phyloP scores from a whole-genome alignment of 2,888 invertebrate species.

The Lordiphosa fenestrarum region DNA sequence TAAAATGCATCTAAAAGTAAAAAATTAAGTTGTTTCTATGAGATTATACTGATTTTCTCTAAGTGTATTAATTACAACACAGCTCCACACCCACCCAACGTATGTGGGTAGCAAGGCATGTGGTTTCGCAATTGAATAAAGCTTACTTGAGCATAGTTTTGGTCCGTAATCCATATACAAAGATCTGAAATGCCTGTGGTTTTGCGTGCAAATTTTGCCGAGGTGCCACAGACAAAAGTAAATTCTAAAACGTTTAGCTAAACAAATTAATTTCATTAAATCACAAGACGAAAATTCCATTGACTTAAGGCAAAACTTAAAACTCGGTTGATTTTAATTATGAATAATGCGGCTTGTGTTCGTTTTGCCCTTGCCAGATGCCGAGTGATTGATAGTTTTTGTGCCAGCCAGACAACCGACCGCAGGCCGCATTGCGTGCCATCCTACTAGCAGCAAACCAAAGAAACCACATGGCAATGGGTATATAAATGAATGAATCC shows the following conservation, averaged over 20 bases:
- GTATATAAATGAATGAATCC: conserved; percentile 4
- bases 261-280: conserved; percentile 58
- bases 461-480: conserved; percentile 14
- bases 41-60: too few species aligned
- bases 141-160: conserved; percentile 34
- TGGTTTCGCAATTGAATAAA: conserved; percentile 37
- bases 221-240: background rate
- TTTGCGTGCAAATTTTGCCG: background rate
- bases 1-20: too few species aligned
- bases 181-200: conserved; percentile 40
- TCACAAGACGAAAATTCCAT: conserved; percentile 15
- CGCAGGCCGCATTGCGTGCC: conserved; percentile 19
- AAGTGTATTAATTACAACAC: conserved; percentile 36
- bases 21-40: too few species aligned
- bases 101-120: conserved; percentile 6
- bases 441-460: background rate
- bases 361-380: conserved; percentile 27
- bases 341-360: conserved; percentile 46
- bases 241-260: conserved; percentile 15
- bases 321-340: conserved; percentile 65
- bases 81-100: conserved; percentile 3
- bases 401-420: conserved; percentile 16
- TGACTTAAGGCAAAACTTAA: conserved; percentile 13
- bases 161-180: conserved; percentile 26
- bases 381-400: conserved; percentile 64